phyloP scores from a whole-genome alignment of 2,113 vertebrate species.

The Calonectris borealis region DNA sequence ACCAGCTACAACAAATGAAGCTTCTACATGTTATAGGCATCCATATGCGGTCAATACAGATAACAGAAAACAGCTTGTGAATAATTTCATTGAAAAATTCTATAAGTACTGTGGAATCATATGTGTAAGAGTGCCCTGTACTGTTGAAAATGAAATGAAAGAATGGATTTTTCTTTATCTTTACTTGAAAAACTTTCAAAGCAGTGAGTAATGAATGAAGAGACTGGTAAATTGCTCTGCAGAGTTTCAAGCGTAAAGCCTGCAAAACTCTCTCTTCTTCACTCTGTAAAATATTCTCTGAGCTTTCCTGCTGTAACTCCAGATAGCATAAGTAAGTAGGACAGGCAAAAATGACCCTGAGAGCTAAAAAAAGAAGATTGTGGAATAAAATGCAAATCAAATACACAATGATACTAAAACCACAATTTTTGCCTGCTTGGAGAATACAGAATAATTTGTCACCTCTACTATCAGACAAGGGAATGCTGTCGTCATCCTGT shows the following conservation, averaged over 20 bases:
- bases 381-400: background rate
- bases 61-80: background rate
- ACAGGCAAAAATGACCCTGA: background rate
- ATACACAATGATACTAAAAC: background rate
- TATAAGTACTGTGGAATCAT: background rate
- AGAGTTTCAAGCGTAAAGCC: background rate
- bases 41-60: background rate
- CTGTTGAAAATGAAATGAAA: background rate
- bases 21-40: background rate
- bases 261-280: background rate
- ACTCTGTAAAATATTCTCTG: background rate
- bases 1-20: background rate
- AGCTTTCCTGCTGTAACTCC: background rate
- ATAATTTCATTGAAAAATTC: background rate
- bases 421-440: background rate
- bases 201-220: background rate
- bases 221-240: background rate
- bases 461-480: background rate
- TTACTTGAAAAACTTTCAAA: constrained; percentile 10
- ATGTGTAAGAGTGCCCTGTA: background rate
- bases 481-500: background rate
- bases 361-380: background rate
- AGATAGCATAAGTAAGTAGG: background rate
- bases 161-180: background rate
- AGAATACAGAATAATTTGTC: background rate